Conservation (phyloP, 1,140 invertebrate species). For the Bradysia coprophila region DNA sequence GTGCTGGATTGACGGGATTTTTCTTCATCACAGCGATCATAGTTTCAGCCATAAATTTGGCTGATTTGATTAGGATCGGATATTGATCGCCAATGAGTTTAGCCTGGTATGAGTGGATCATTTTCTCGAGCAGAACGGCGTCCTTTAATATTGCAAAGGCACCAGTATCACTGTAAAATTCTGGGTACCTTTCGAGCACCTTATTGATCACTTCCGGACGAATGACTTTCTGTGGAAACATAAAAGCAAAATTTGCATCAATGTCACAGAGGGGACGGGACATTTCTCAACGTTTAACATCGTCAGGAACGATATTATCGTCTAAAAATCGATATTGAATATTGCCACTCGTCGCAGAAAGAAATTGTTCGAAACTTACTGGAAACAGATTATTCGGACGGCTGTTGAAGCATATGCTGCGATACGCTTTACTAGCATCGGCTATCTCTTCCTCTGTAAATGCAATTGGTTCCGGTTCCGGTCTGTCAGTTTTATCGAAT, state of each 20-base stretch:
- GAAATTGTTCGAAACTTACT: neutral
- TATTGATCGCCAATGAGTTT: slow-evolving; percentile 17
- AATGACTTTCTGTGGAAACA: neutral
- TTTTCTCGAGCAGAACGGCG: slow-evolving; percentile 18
- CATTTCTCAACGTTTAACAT: neutral
- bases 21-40: no score
- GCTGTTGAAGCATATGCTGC: neutral
- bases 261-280: neutral
- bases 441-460: neutral
- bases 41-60: slow-evolving; percentile 20
- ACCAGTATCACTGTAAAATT: slow-evolving; percentile 19
- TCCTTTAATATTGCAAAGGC: slow-evolving; percentile 19
- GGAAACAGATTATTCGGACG: no score
- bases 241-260: neutral
- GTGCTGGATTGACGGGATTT: slow-evolving; percentile 18
- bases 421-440: neutral
- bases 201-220: slow-evolving; percentile 8
- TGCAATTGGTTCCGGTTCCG: neutral
- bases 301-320: neutral
- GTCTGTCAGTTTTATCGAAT: neutral
- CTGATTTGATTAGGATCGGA: slow-evolving; percentile 18
- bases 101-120: slow-evolving; percentile 16
- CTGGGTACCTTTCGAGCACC: slow-evolving; percentile 18
- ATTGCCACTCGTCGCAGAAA: neutral
- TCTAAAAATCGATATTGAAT: neutral